Conservation (phyloP, 2,113 vertebrate genomes). For the Tachysurus fulvidraco region DNA sequence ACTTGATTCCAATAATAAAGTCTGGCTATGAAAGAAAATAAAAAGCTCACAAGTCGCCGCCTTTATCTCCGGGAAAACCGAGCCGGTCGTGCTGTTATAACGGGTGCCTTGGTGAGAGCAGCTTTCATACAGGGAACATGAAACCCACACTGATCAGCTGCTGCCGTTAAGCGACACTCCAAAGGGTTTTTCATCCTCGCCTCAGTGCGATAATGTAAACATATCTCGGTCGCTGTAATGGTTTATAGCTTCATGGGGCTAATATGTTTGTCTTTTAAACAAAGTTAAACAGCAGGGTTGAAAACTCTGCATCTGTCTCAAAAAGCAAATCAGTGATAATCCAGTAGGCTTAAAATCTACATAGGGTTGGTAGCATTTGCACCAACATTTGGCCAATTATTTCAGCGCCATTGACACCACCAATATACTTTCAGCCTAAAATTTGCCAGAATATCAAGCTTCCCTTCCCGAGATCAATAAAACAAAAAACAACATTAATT, state of each 20-base stretch:
- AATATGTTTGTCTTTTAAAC: conserved; percentile 45
- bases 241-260: conserved; percentile 41
- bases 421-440: neutral
- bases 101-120: neutral
- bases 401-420: neutral
- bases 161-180: conserved; percentile 13
- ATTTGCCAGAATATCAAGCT: neutral
- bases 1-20: conserved; percentile 41
- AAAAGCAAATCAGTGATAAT: neutral
- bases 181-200: neutral
- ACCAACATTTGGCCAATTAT: neutral
- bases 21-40: conserved; percentile 24
- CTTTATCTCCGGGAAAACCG: conserved; percentile 6
- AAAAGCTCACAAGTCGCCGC: conserved; percentile 16
- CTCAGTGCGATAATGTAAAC: conserved; percentile 16
- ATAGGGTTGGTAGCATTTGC: neutral
- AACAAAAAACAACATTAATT: neutral
- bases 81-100: conserved; percentile 26
- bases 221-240: conserved; percentile 23
- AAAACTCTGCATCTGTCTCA: neutral
- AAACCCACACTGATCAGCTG: conserved; percentile 25
- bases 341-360: neutral
- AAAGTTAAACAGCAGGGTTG: conserved; percentile 21
- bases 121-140: neutral
- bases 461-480: neutral